phyloP scores from a whole-genome alignment of 2,797 vertebrate species.

The Chaunax sp. region DNA sequence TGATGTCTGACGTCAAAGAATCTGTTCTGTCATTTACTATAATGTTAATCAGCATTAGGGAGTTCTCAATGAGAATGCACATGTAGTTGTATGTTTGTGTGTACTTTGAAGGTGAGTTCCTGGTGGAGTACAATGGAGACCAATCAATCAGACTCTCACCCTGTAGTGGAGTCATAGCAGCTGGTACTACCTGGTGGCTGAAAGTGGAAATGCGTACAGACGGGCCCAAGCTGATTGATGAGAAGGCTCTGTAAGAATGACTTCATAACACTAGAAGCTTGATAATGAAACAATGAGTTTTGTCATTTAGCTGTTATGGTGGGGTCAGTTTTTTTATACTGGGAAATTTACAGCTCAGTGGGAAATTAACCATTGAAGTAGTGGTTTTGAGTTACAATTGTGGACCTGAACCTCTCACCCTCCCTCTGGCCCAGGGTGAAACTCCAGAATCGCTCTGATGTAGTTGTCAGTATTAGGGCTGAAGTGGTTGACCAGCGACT shows the following conservation, averaged over 20 bases:
- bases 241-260: conserved; percentile 58
- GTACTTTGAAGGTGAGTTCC: conserved; percentile 56
- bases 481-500: conserved; percentile 64
- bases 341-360: neutral
- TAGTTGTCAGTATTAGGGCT: conserved; percentile 59
- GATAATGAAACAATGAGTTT: neutral
- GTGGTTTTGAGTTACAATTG: neutral
- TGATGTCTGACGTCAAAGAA: no score
- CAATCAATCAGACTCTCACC: conserved; percentile 57
- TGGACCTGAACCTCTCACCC: neutral
- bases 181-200: conserved; percentile 63
- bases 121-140: conserved; percentile 52
- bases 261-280: neutral
- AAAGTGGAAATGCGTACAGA: conserved; percentile 65
- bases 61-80: neutral
- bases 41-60: neutral
- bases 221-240: conserved; percentile 36
- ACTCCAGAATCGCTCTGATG: conserved; percentile 52
- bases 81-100: neutral
- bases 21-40: no score
- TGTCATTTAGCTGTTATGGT: no score
- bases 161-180: conserved; percentile 53
- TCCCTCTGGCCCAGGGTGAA: conserved; percentile 53
- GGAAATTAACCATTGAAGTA: neutral
- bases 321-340: no score